These are phyloP conservation scores for Schizaphis graminum DNA, from an alignment of 2,888 invertebrate species.

Conservation along the genomic window DNA sequence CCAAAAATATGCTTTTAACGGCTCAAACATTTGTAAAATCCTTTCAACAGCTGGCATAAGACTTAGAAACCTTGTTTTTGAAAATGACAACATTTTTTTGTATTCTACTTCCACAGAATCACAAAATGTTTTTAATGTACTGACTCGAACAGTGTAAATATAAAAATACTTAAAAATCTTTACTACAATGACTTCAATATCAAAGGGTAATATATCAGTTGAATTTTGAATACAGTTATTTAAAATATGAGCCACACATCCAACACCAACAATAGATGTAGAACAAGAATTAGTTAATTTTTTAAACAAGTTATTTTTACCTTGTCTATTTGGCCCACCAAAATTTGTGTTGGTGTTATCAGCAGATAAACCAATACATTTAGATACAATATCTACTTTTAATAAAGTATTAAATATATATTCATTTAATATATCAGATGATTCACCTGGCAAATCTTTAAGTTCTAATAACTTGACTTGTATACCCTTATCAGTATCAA, in stretches of 20 bases:
- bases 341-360: constrained; percentile 32
- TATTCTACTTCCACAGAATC: constrained; percentile 69
- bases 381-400: constrained; percentile 25
- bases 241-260: constrained; percentile 70
- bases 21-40: constrained; percentile 69
- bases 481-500: constrained; percentile 27
- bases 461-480: constrained; percentile 34
- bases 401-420: constrained; percentile 28
- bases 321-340: background rate
- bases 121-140: constrained; percentile 70
- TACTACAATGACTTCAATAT: constrained; percentile 69
- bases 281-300: constrained; percentile 11
- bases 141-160: constrained; percentile 70
- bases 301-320: background rate
- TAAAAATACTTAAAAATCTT: constrained; percentile 70
- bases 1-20: constrained; percentile 69
- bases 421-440: constrained; percentile 6
- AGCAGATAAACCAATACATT: background rate
- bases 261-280: constrained; percentile 67
- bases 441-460: background rate
- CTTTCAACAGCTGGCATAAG: constrained; percentile 69
- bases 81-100: constrained; percentile 68
- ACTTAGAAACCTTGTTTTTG: constrained; percentile 69
- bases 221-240: constrained; percentile 70
- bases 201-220: constrained; percentile 69